Evolutionary conservation across 2,888 invertebrate species (phyloP), one percentile per base, ranked within the genome.

Genomic region (Hydrotaea diabolus): DNA sequence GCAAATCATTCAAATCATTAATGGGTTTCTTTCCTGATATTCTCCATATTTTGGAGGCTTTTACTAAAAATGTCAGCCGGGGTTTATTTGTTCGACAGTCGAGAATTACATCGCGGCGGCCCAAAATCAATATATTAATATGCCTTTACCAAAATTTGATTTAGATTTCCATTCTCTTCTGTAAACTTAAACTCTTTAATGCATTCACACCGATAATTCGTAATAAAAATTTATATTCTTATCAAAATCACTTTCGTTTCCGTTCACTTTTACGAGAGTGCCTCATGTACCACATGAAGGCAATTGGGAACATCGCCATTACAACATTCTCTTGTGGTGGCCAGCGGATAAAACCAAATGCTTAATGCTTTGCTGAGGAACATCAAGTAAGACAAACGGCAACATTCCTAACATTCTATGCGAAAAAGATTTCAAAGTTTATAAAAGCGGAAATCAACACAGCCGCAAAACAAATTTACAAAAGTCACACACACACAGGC

Each of bases 381-480:
- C 2, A 21, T 15, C 13, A 17, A 17, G 31, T 11, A 43, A 53
- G 15, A 46, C 15, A 66, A 57, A 62, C 39, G 9, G 7, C n/a
- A 13, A 49, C 15, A 49, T 49, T n/a, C 49, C 49, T 4, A 49
- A 49, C 49, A 49, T 49, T 49, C 49, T n/a, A 8, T 49, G 8
- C n/a, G 49, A 49, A 49, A 75, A 80, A 62, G 46, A 79, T 57
- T 76, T 72, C 75, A 82, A 49, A 79, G 74, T 79, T 43, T 83
- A 80, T 76, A 83, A 49, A 78, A 78, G 49, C 77, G 81, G 78
- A 84, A 84, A 84, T 84, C 72, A 81, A 81, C 81, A 78, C 77
- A 84, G 75, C 84, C 84, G 75, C 84, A 84, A 76, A 84, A 82
- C 78, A 84, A 84, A 84, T 84, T 81, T 84, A 53, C 39, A 81